These are phyloP conservation scores for Zaprionus taronus DNA, from an alignment of 1,140 invertebrate genomes.

Conservation along the genomic window DNA sequence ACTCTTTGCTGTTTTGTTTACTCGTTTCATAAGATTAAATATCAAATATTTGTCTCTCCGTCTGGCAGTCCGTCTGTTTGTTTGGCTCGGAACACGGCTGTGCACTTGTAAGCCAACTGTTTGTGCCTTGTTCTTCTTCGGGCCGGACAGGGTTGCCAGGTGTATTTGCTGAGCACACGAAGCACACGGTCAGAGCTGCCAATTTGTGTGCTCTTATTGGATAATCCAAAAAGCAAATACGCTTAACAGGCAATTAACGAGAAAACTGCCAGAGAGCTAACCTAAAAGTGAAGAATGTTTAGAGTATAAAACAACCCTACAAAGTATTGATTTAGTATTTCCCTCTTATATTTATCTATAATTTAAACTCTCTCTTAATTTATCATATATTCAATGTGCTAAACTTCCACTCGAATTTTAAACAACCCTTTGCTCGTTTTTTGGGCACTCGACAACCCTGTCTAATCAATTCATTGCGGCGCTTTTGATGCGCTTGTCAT, in stretches of 20 bases:
- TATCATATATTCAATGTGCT: background rate
- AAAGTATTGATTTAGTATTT: background rate
- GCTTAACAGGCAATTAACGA: background rate
- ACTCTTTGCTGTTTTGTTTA: constrained; percentile 44
- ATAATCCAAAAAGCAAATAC: constrained; percentile 9
- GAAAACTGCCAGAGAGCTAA: background rate
- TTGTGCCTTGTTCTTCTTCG: background rate
- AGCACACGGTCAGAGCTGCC: background rate
- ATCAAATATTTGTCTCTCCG: constrained; percentile 61
- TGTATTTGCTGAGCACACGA: constrained; percentile 53
- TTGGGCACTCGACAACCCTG: constrained; percentile 56
- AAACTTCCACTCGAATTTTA: background rate
- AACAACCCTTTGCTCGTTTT: constrained; percentile 1
- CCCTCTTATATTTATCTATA: background rate
- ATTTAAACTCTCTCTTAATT: background rate
- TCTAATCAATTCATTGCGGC: constrained; percentile 57
- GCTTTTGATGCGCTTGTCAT: constrained; percentile 45
- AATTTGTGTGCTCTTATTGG: constrained; percentile 18
- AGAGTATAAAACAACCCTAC: background rate
- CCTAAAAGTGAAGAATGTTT: background rate
- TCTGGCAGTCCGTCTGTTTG: constrained; percentile 31
- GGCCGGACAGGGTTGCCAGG: constrained; percentile 46
- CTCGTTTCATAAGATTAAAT: constrained; percentile 67
- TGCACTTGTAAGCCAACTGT: constrained; percentile 69
- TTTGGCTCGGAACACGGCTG: constrained; percentile 46